Percentiles rank a stretch among this genome's conserved stretches.
Evolutionary conservation across 1,140 invertebrate species (phyloP).

Genomic region (Hylaeus anthracinus): DNA sequence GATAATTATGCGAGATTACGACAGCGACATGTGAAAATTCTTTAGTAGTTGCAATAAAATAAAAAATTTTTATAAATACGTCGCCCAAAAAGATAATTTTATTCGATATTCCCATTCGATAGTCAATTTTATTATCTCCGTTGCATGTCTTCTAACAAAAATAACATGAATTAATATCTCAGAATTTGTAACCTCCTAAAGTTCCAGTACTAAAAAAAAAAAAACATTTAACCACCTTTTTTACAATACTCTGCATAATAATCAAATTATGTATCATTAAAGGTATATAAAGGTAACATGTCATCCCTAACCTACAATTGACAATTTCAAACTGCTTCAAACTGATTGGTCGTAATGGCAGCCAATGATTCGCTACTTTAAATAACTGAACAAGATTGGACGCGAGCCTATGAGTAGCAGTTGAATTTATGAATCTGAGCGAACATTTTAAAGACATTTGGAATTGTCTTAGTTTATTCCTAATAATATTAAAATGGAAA

Average conservation of each 20-base stretch:
- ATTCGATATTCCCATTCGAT: not conserved
- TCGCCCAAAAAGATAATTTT: constrained; percentile 2
- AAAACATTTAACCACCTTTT: too few species aligned
- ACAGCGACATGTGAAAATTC: constrained; percentile 53
- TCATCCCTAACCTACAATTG: not conserved
- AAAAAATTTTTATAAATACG: constrained; percentile 68
- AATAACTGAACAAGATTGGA: not conserved
- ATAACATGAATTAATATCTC: too few species aligned
- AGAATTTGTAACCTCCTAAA: too few species aligned
- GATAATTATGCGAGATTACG: constrained; percentile 45
- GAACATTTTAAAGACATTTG: not conserved
- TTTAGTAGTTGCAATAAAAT: constrained; percentile 67
- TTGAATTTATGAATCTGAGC: not conserved
- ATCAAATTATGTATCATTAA: too few species aligned
- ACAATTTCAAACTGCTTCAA: not conserved
- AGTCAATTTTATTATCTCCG: too few species aligned
- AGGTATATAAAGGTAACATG: not conserved
- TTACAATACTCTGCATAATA: too few species aligned
- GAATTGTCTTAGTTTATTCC: not conserved
- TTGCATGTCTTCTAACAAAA: too few species aligned
- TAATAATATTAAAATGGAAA: not conserved
- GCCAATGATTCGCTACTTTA: not conserved
- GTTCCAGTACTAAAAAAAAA: too few species aligned
- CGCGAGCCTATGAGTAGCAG: not conserved
- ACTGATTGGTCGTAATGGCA: not conserved